phyloP scores from a whole-genome alignment of 2,888 invertebrate species.

The Corbicula japonica region DNA sequence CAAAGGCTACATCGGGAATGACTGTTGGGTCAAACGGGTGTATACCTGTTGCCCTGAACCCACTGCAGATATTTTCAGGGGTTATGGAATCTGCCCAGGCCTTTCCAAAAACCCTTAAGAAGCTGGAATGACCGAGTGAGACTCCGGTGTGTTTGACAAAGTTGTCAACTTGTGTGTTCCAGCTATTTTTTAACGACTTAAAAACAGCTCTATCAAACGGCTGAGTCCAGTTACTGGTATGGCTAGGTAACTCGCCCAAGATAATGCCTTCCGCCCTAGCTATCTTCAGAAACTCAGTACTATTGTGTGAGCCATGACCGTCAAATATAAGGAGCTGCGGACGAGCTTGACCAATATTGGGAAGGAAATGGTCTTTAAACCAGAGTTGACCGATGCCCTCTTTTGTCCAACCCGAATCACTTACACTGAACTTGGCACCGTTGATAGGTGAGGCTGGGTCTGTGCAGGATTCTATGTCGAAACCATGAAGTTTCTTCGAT shows the following conservation, averaged over 20 bases:
- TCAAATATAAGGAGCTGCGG: conserved; percentile 35
- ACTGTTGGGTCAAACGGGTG: too few species aligned
- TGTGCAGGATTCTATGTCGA: conserved; percentile 18
- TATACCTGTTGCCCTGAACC: too few species aligned
- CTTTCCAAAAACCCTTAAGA: too few species aligned
- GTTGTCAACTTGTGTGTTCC: conserved; percentile 27
- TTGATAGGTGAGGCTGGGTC: conserved; percentile 1
- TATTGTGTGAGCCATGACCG: conserved; percentile 33
- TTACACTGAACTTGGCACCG: conserved; percentile 1
- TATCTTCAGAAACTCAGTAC: conserved; percentile 26
- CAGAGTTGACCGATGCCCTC: conserved; percentile 20
- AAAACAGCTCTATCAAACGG: conserved; percentile 38
- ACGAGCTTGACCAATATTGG: conserved; percentile 26
- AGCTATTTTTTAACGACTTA: conserved; percentile 36
- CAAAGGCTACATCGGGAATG: too few species aligned
- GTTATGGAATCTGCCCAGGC: too few species aligned
- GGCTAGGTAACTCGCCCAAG: too few species aligned
- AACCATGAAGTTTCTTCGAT: too few species aligned
- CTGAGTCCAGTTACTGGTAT: too few species aligned
- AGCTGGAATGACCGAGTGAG: conserved; percentile 23
- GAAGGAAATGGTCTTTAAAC: conserved; percentile 19
- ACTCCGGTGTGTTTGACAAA: conserved; percentile 33
- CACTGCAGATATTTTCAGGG: too few species aligned
- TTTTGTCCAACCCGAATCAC: conserved; percentile 11
- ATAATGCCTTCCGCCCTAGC: too few species aligned